Evolutionary conservation across 2,113 vertebrate genomes (phyloP).

Genomic region (Crypturellus undulatus): DNA sequence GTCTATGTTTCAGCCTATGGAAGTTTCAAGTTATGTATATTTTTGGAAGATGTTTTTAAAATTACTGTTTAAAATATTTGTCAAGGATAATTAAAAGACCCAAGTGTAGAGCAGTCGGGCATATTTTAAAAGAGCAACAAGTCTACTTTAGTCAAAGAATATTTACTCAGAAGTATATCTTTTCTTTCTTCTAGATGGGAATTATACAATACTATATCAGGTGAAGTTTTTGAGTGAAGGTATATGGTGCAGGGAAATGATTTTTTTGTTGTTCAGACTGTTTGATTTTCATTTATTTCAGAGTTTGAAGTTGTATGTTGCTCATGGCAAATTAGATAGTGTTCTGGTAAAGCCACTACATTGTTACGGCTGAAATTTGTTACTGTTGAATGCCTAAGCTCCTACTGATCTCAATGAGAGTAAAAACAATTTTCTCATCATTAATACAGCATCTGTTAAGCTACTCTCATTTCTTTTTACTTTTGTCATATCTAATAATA

Average conservation of each 20-base stretch:
- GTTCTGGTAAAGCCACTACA: slow-evolving; percentile 5
- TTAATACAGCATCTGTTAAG: slow-evolving; percentile 27
- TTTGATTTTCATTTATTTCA: slow-evolving; percentile 35
- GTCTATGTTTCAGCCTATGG: slow-evolving; percentile 64
- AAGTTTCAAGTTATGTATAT: slow-evolving; percentile 43
- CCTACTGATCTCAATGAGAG: slow-evolving; percentile 36
- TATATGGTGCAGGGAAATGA: slow-evolving; percentile 41
- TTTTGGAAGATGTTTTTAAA: slow-evolving; percentile 59
- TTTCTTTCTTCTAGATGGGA: slow-evolving; percentile 57
- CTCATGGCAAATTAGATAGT: slow-evolving; percentile 58
- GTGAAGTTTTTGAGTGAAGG: slow-evolving; percentile 48
- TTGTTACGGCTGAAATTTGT: slow-evolving; percentile 31
- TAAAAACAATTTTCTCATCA: not conserved
- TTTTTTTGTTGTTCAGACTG: slow-evolving; percentile 12
- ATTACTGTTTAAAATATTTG: slow-evolving; percentile 64
- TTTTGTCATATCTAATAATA: slow-evolving; percentile 17
- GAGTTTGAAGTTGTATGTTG: slow-evolving; percentile 34
- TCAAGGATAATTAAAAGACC: slow-evolving; percentile 66
- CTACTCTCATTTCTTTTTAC: not conserved
- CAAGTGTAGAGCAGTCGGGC: slow-evolving; percentile 55
- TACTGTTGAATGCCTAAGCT: slow-evolving; percentile 65
- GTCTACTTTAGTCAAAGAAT: slow-evolving; percentile 50
- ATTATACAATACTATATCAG: not conserved
- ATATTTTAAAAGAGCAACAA: slow-evolving; percentile 57
- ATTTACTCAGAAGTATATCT: slow-evolving; percentile 35